Base-by-base conservation (phyloP, 2,888 invertebrate species). In the Gymnoscelis rufifasciata region DNA sequence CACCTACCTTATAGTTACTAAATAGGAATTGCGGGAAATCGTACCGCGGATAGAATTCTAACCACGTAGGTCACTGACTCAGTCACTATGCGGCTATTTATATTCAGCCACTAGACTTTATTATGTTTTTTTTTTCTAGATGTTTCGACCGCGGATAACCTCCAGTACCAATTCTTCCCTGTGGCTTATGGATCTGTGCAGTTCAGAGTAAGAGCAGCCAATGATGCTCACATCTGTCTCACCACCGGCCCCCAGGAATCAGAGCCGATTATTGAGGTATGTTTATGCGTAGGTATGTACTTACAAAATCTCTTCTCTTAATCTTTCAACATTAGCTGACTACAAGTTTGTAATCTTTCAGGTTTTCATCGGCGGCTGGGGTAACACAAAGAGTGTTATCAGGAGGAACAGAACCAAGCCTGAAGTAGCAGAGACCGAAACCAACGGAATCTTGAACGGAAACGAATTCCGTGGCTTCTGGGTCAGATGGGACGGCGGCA, bases 321-420 rank as follows among this genome's bases (percentile, higher is more conserved):
- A n/a, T n/a, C n/a, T n/a, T n/a, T n/a, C n/a, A 19, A 19, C 19
- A 19, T 2, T 3, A 19, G 19, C 2, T 19, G 5, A 19, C 5
- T 3, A 19, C 19, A 8, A 6, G 26, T 6, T 26, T 26, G 26
- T 44, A 27, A 38, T 10, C 19, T 55, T 44, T 28, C 70, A 92
- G 92, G 74, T 97, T 41, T 94, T 96, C 82, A 90, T 97, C 63
- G 97, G 97, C 19, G 96, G 96, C 23, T 97, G 96, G 97, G 91
- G 91, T 14, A 96, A 97, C 78, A 87, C 90, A 53, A 95, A 95
- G 81, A 95, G 94, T 24, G 93, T 95, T 0, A 94, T 95, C 69
- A 92, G 96, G 47, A 92, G 91, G 68, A 94, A 96, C 82, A 90
- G 91, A 70, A 83, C 91, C 51, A 91, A 95, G 77, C 94, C 95